Base-by-base conservation (phyloP, 1,140 invertebrate species). In the Halesus radiatus region DNA sequence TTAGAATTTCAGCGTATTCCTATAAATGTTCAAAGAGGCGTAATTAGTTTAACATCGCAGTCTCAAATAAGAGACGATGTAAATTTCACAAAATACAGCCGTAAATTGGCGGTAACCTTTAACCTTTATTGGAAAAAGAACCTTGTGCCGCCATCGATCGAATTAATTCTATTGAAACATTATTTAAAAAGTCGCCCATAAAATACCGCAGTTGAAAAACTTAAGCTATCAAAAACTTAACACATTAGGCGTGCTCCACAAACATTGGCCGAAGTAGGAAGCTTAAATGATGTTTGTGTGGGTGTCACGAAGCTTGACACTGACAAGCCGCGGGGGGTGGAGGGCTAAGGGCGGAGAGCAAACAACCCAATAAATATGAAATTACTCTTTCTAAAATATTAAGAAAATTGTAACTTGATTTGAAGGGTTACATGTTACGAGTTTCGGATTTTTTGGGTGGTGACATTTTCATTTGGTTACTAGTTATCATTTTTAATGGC, bases 291-390 rank as follows among this genome's bases (percentile, higher is more conserved):
- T 70, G 66, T 70, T 70, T 70, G 37, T 37, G 66, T 50, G 60
- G 45, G 50, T 77, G 50, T 77, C 76, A 45, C 53, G 45, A 52
- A 6, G 62, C 20, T 20, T 77, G 60, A 77, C 76, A 66, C 66
- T 64, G 76, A 77, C 76, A 66, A 16, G 37, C 60, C n/a, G 56
- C 18, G n/a, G 56, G 56, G 62, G 22, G 16, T 26, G 20, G 18
- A 37, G 66, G n/a, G 32, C 8, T 70, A 37, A 23, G 18, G 60
- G 26, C 15, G 20, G 60, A 22, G 60, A 66, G 54, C 29, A 26
- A 56, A 52, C 32, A 23, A n/a, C 8, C 29, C 20, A 77, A 77
- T 77, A 77, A 64, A 64, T 54, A 45, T 64, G n/a, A 77, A 64
- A 53, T 76, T 62, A 76, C 29, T 26, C 23, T 60, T 45, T 45